phyloP scores from a whole-genome alignment of 2,113 vertebrate species.

The Myrmecobius fasciatus region DNA sequence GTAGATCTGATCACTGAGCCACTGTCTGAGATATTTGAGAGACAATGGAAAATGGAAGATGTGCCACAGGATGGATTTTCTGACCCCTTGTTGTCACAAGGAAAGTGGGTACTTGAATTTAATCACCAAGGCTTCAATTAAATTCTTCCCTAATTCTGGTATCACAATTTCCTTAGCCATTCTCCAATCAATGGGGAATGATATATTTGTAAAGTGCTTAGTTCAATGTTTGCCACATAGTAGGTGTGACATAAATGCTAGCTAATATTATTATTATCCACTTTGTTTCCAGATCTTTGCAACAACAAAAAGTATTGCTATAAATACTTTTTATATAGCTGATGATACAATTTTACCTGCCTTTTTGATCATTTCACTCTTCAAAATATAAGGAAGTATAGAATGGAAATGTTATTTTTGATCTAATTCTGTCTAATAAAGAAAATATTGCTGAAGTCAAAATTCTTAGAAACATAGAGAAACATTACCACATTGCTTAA shows the following conservation, averaged over 20 bases:
- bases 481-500: not conserved
- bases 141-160: not conserved
- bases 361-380: not conserved
- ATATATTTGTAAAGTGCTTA: not conserved
- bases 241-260: not conserved
- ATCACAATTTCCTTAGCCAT: not conserved
- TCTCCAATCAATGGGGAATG: not conserved
- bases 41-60: not conserved
- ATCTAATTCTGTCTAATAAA: not conserved
- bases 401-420: not conserved
- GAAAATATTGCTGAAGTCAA: not conserved
- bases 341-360: not conserved
- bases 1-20: not conserved
- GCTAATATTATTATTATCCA: not conserved
- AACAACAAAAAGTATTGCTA: not conserved
- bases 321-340: not conserved
- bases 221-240: not conserved
- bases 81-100: not conserved
- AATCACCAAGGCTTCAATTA: conserved; percentile 14
- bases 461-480: not conserved
- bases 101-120: conserved; percentile 38
- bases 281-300: not conserved
- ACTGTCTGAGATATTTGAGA: not conserved
- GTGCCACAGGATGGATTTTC: not conserved
- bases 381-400: not conserved